Percentiles rank a stretch among this genome's conserved stretches.
These are phyloP conservation scores for Tyto alba DNA, from an alignment of 2,113 vertebrate genomes.

Conservation along the genomic window DNA sequence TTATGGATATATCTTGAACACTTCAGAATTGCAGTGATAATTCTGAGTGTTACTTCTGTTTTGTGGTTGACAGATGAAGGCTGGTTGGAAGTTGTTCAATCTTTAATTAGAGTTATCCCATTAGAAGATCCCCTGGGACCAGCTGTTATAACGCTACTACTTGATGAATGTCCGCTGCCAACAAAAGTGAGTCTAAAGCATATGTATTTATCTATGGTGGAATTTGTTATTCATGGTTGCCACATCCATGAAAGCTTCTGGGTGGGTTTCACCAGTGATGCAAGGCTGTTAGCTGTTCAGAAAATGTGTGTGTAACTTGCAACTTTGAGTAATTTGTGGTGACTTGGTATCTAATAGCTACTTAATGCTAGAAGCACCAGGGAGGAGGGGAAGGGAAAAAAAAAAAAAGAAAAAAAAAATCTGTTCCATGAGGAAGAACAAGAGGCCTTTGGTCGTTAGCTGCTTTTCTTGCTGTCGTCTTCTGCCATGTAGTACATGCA, in stretches of 20 bases:
- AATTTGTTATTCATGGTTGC: not conserved
- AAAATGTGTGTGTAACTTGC: not conserved
- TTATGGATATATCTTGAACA: not conserved
- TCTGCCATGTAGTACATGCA: rapidly evolving
- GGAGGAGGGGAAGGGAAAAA: no score
- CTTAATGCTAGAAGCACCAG: not conserved
- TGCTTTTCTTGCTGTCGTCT: not conserved
- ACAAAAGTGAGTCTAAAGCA: conserved; percentile 85
- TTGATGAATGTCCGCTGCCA: conserved; percentile 96
- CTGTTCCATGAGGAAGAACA: not conserved
- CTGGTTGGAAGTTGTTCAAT: conserved; percentile 98
- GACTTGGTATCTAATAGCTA: not conserved
- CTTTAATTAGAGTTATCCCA: conserved; percentile 97
- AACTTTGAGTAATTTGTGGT: not conserved
- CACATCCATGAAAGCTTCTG: not conserved
- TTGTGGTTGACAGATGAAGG: conserved; percentile 86
- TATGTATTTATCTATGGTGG: not conserved
- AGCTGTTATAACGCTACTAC: conserved; percentile 94
- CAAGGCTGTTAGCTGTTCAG: not conserved
- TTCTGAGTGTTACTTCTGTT: conserved; percentile 45
- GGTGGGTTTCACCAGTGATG: not conserved
- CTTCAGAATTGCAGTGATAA: not conserved
- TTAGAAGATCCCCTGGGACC: conserved; percentile 96
- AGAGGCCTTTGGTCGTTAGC: not conserved
- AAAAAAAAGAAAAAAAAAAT: not conserved